Base-by-base conservation (phyloP, 1,140 invertebrate species). In the Camponotus floridanus region DNA sequence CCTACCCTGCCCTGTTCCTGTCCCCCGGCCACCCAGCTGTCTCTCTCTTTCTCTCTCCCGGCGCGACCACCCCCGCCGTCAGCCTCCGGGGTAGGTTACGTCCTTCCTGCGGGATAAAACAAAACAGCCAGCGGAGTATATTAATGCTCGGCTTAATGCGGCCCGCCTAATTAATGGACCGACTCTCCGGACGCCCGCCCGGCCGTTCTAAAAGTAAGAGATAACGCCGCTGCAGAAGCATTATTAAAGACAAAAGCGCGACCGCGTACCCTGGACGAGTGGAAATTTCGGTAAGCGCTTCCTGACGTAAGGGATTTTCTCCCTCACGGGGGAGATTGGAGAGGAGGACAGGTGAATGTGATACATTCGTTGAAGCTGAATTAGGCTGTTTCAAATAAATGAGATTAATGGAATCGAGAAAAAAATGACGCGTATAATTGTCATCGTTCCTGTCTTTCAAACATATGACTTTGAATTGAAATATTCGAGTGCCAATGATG, bases 71-170 rank as follows among this genome's bases (percentile, higher is more conserved):
- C 88, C 86, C 80, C 78, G 45, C 76, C 79, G 79, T 91, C 79
- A 85, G 68, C 87, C 88, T 87, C 70, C 88, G 62, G 84, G 86
- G 79, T 76, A 86, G 91, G 88, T 88, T 89, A 87, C 91, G 90
- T 93, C 92, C 93, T 94, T 93, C 93, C 92, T 94, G 94, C 92
- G 91, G 94, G 93, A 95, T 95, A 95, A 95, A 95, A 95, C 94
- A 95, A 95, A 95, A 95, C 95, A 95, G 87, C 92, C 91, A 92
- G 92, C 92, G 91, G 94, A 95, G 94, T 95, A 94, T 95, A 95
- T 95, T 95, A 95, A 95, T 95, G 94, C 94, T 88, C 64, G 92
- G 95, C 94, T 95, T 95, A 95, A 95, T 95, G 95, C 92, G 91
- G 93, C 92, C 89, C 92, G 87, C 92, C 93, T 95, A 95, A 95